Evolutionary conservation across 2,888 invertebrate species (phyloP).

Genomic region (Acrobasis repandana): DNA sequence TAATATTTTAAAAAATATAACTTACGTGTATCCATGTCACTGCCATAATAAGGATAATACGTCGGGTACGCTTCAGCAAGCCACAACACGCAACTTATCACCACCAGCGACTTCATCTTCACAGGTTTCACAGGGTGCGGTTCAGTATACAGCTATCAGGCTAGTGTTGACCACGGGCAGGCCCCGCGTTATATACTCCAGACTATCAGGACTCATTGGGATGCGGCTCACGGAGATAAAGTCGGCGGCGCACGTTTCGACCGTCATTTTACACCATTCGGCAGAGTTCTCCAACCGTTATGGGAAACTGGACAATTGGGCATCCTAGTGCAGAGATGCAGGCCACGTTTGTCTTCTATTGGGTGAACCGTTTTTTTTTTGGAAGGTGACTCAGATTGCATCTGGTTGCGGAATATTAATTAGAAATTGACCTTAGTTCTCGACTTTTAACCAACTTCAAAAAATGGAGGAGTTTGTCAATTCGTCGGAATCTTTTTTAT

Average conservation of each 20-base stretch:
- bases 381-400: conserved; percentile 31
- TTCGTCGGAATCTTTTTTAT: no score
- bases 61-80: conserved; percentile 58
- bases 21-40: conserved; percentile 70
- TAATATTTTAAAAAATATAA: conserved; percentile 31
- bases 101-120: conserved; percentile 59
- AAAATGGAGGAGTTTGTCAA: no score
- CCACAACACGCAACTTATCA: conserved; percentile 57
- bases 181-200: conserved; percentile 69
- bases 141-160: conserved; percentile 50
- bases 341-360: conserved; percentile 55
- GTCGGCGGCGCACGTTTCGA: conserved; percentile 51
- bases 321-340: conserved; percentile 60
- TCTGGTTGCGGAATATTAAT: conserved; percentile 9
- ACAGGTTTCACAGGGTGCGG: conserved; percentile 50
- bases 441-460: no score
- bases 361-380: conserved; percentile 50
- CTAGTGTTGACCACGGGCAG: conserved; percentile 51
- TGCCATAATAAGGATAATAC: conserved; percentile 69
- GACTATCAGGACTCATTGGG: conserved; percentile 66
- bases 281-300: conserved; percentile 69
- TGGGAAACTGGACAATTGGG: conserved; percentile 60
- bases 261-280: conserved; percentile 63
- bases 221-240: conserved; percentile 59
- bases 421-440: conserved; percentile 2